These are phyloP conservation scores for Pocillopora verrucosa DNA, from an alignment of 64 coral and sea anemone species.

Conservation along the genomic window DNA sequence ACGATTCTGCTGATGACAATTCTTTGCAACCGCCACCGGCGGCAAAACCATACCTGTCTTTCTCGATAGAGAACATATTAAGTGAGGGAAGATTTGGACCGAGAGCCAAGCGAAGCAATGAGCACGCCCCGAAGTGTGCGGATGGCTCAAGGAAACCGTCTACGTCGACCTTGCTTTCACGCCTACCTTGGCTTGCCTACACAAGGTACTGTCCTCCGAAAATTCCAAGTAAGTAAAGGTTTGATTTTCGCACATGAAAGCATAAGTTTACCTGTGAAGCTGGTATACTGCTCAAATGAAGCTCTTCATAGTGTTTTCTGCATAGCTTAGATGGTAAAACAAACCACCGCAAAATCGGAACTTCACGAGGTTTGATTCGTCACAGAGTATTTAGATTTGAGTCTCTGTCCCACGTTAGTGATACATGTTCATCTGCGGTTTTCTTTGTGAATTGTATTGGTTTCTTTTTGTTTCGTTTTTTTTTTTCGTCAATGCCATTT, in stretches of 20 bases:
- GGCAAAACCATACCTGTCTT: constrained; percentile 41
- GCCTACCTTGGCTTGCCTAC: constrained; percentile 66
- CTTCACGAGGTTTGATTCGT: no score
- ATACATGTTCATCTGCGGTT: background rate
- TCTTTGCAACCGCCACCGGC: constrained; percentile 9
- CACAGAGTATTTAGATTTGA: no score
- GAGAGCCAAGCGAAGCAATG: background rate
- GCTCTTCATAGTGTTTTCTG: no score
- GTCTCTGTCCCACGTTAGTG: no score
- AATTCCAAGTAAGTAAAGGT: constrained; percentile 66
- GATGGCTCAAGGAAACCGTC: background rate
- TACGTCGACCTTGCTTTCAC: constrained; percentile 15
- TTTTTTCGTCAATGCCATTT: background rate
- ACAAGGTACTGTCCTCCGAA: constrained; percentile 69
- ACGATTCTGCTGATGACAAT: constrained; percentile 1
- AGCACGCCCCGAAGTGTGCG: constrained; percentile 1
- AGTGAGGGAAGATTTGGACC: constrained; percentile 32
- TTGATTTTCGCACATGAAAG: no score
- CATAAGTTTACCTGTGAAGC: no score
- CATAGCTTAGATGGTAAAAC: no score
- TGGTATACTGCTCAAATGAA: no score
- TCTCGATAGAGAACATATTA: constrained; percentile 72
- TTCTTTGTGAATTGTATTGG: background rate
- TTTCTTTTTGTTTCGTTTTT: background rate
- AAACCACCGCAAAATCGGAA: no score